These are phyloP conservation scores for Sisor rabdophorus DNA, from an alignment of 2,113 vertebrate species.

Conservation along the genomic window DNA sequence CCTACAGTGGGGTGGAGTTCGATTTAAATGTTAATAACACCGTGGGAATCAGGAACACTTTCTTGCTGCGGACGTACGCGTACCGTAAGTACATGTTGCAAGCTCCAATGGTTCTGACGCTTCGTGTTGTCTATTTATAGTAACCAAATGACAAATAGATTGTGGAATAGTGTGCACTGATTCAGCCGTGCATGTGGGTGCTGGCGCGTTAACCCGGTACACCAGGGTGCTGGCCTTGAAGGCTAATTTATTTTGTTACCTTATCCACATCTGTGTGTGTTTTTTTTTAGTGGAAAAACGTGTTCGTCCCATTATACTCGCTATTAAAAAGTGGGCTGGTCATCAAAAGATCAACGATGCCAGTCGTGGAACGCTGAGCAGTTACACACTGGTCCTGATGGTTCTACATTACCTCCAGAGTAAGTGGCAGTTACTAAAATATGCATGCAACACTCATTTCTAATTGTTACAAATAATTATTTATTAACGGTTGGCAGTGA, in stretches of 20 bases:
- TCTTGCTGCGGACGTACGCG: constrained; percentile 91
- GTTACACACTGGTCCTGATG: constrained; percentile 94
- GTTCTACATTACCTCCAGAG: constrained; percentile 97
- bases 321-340: constrained; percentile 91
- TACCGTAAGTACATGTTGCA: constrained; percentile 71
- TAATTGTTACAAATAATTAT: too few relatives aligned
- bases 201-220: too few relatives aligned
- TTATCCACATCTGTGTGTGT: background rate
- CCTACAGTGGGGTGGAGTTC: constrained; percentile 84
- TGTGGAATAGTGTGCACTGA: too few relatives aligned
- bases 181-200: too few relatives aligned
- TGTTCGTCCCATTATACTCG: constrained; percentile 86
- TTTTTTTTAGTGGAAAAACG: constrained; percentile 81
- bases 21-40: constrained; percentile 98
- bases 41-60: constrained; percentile 97
- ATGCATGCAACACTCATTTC: too few relatives aligned
- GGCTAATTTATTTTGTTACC: background rate
- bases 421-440: constrained; percentile 67
- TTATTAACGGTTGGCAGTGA: too few relatives aligned
- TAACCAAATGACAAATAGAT: too few relatives aligned
- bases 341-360: constrained; percentile 90
- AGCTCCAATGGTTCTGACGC: background rate
- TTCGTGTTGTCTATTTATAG: too few relatives aligned
- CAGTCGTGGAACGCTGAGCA: constrained; percentile 94
- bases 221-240: too few relatives aligned